These are phyloP conservation scores for Prunella strophiata DNA, from an alignment of 2,797 vertebrate species.

Conservation along the genomic window DNA sequence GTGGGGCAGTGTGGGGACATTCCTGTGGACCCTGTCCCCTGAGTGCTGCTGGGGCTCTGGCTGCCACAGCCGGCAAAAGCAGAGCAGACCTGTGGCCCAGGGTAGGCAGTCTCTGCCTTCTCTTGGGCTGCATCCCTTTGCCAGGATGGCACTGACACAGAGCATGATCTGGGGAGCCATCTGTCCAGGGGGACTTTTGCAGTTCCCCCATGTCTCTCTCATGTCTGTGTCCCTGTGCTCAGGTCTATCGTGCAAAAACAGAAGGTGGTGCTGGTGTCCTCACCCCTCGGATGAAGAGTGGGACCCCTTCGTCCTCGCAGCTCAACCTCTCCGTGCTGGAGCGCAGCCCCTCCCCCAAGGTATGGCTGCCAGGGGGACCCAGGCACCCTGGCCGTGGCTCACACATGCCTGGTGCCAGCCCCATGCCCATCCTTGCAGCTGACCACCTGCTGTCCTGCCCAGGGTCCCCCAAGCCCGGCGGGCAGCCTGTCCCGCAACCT, in stretches of 20 bases:
- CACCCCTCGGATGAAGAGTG: constrained; percentile 73
- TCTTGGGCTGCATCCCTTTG: not conserved
- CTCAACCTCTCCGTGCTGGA: constrained; percentile 86
- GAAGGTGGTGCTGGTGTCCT: constrained; percentile 79
- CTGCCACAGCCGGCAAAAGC: not conserved
- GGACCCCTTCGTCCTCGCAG: constrained; percentile 82
- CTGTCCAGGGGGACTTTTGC: not conserved
- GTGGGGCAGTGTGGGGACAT: not conserved
- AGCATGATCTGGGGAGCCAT: not conserved
- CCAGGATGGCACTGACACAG: not conserved
- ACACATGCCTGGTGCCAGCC: not conserved
- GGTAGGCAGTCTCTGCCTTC: not conserved
- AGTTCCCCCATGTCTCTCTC: not conserved
- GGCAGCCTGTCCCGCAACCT: constrained; percentile 91
- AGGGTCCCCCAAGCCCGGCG: constrained; percentile 70
- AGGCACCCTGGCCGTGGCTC: fast-evolving
- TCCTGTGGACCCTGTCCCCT: not conserved
- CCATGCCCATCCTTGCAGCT: not conserved
- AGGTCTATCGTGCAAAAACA: constrained; percentile 91
- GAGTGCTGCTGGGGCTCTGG: not conserved
- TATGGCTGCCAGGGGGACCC: constrained; percentile 13
- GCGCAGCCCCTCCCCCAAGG: constrained; percentile 87
- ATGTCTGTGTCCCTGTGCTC: not conserved
- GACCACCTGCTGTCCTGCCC: not conserved
- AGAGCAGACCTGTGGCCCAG: not conserved